Base-by-base conservation (phyloP, 2,888 invertebrate genomes). In the Seira sanloemensis region DNA sequence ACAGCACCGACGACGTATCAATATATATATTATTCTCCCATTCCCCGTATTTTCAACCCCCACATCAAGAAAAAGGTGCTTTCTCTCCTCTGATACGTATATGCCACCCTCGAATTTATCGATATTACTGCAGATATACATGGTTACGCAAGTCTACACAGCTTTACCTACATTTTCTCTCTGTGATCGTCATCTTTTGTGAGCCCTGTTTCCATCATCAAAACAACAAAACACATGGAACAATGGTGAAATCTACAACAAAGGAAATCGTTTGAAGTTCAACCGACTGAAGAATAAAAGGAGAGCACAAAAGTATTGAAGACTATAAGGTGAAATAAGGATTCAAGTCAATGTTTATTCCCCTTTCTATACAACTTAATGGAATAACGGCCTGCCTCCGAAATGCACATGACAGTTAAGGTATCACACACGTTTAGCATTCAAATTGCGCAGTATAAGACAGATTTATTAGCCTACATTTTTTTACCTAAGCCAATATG, bases 191-290 rank as follows among this genome's bases (percentile, higher is more conserved):
- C 65, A 2, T 27, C 2, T 26, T 66, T 76, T 67, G 19, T 19
- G 25, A 83, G 46, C 58, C 78, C 24, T 74, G 62, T 68, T 66
- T 65, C 78, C 68, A 62, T 50, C 78, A 83, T 78, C 73, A 83
- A 78, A 84, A 84, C 84, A 84, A 84, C 84, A 84, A 84, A 84
- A 84, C 84, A 84, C 84, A 78, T 78, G 68, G 84, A 84, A 84
- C 84, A 84, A 84, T 84, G 71, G 73, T 62, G 73, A 77, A 50
- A 58, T 75, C 78, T 68, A 78, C 73, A 74, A 84, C 68, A 68
- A 78, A 78, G 74, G 66, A 78, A 78, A 84, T 84, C 84, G 78
- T 84, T 84, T 84, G 84, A 84, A 84, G 84, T 84, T 84, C 78
- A 84, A 68, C 84, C 84, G 84, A 84, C 84, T 84, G 84, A 75